phyloP scores from a whole-genome alignment of 2,888 invertebrate genomes.

The Tillus elongatus region DNA sequence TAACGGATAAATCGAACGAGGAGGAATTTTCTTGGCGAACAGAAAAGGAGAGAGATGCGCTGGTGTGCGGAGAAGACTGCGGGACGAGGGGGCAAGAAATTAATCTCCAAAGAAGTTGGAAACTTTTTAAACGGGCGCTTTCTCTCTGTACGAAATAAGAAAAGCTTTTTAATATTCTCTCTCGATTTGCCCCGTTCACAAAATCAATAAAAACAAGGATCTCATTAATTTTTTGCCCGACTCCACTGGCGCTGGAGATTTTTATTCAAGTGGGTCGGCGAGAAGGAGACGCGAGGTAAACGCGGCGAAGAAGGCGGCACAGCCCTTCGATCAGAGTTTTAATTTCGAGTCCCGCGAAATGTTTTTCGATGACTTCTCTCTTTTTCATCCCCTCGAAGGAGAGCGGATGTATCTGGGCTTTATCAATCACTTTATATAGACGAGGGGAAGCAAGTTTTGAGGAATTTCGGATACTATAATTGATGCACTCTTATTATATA shows the following conservation, averaged over 20 bases:
- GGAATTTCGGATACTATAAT: conserved; percentile 2
- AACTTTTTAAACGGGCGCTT: conserved; percentile 27
- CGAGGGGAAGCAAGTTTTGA: background rate
- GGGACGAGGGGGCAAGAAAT: conserved; percentile 16
- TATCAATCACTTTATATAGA: background rate
- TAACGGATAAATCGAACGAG: too few relatives aligned
- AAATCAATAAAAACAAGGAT: conserved; percentile 38
- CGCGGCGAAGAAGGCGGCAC: background rate
- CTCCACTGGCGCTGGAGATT: too few relatives aligned
- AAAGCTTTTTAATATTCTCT: conserved; percentile 36
- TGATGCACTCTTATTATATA: conserved; percentile 3
- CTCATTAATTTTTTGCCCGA: conserved; percentile 26
- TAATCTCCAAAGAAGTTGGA: conserved; percentile 21
- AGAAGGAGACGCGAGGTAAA: background rate
- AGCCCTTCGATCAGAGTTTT: conserved; percentile 1
- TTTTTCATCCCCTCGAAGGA: background rate
- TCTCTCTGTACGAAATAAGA: conserved; percentile 31
- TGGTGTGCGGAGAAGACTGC: too few relatives aligned
- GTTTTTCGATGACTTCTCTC: conserved; percentile 3
- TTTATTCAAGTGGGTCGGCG: too few relatives aligned
- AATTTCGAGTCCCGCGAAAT: conserved; percentile 1
- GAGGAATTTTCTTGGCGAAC: too few relatives aligned
- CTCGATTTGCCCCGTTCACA: conserved; percentile 31
- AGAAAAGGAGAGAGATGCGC: too few relatives aligned
- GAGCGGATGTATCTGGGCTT: too few relatives aligned